Evolutionary conservation across 2,113 vertebrate species (phyloP).

Genomic region (Pycnonotus jocosus): DNA sequence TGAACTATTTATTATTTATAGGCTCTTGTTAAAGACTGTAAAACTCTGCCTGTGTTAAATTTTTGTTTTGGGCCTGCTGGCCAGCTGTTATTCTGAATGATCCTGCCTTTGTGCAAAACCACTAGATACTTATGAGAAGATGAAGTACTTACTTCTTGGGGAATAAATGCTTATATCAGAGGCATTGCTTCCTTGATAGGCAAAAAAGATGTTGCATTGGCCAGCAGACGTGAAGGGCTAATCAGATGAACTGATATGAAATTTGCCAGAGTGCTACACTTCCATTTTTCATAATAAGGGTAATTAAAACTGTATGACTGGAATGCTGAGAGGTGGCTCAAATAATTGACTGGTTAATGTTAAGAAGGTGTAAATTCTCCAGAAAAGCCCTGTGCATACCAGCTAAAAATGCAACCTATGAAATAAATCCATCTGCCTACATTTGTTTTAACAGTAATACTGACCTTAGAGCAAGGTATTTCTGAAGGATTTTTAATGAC

Average conservation of each 20-base stretch:
- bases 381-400: conserved; percentile 28
- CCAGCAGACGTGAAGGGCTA: neutral
- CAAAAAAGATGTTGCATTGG: neutral
- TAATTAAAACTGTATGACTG: conserved; percentile 1
- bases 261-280: neutral
- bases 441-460: conserved; percentile 51
- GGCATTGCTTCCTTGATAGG: neutral
- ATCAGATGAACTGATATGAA: neutral
- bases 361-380: conserved; percentile 33
- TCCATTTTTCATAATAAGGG: neutral
- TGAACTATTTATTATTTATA: conserved; percentile 17
- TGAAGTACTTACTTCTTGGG: neutral
- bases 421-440: conserved; percentile 50
- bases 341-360: conserved; percentile 1
- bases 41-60: neutral
- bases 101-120: neutral
- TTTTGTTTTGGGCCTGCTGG: neutral
- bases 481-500: conserved; percentile 59
- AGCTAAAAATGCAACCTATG: conserved; percentile 32
- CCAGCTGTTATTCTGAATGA: neutral
- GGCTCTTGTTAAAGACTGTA: neutral
- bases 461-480: conserved; percentile 36
- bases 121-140: neutral
- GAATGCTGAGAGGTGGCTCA: neutral
- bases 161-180: neutral